phyloP scores from a whole-genome alignment of 2,888 invertebrate genomes.

The Alloscopus bannaensis region DNA sequence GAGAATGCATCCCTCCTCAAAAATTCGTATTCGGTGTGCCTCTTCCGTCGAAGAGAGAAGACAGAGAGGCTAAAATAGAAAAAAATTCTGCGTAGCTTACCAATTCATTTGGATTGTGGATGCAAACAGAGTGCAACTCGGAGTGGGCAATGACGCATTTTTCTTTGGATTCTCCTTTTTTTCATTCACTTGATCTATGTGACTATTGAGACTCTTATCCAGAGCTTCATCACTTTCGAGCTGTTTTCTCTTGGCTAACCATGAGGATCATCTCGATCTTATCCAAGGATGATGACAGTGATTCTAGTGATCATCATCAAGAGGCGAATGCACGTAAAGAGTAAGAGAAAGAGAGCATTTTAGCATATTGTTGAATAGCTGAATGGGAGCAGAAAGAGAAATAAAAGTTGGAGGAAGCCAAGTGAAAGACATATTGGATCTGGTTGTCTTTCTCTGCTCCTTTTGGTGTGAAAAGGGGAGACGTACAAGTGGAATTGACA shows the following conservation, averaged over 20 bases:
- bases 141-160: not conserved
- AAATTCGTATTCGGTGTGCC: slow-evolving; percentile 23
- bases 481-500: too few species aligned
- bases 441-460: slow-evolving; percentile 56
- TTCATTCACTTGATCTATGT: slow-evolving; percentile 63
- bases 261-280: slow-evolving; percentile 29
- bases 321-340: too few species aligned
- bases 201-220: slow-evolving; percentile 61
- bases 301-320: slow-evolving; percentile 35
- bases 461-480: slow-evolving; percentile 56
- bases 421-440: slow-evolving; percentile 53
- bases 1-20: slow-evolving; percentile 32
- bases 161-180: too few species aligned
- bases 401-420: not conserved
- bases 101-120: too few species aligned
- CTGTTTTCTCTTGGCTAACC: slow-evolving; percentile 42
- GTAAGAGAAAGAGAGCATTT: slow-evolving; percentile 24
- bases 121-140: too few species aligned
- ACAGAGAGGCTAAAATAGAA: slow-evolving; percentile 14
- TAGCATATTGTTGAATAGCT: slow-evolving; percentile 49
- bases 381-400: slow-evolving; percentile 20
- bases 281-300: slow-evolving; percentile 44
- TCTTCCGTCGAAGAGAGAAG: not conserved
- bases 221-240: slow-evolving; percentile 54
- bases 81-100: not conserved